A percentile compares a stretch with the other conserved stretches of the same genome.
These are phyloP conservation scores for Octodon degus DNA, from an alignment of 2,113 vertebrate genomes.

Conservation along the genomic window DNA sequence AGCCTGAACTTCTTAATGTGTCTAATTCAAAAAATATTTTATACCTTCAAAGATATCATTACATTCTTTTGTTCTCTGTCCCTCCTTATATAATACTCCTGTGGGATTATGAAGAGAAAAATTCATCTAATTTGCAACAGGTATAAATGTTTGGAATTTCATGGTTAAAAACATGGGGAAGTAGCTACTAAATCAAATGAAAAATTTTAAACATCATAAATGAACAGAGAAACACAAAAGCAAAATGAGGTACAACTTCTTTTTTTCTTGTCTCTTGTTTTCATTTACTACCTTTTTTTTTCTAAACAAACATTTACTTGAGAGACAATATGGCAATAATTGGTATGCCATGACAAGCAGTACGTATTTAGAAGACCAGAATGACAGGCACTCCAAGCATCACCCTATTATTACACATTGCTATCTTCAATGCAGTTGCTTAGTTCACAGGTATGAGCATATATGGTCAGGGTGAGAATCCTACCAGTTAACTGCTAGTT, in stretches of 20 bases:
- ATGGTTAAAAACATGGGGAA: neutral
- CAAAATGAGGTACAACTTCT: neutral
- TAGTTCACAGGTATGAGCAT: too few species aligned
- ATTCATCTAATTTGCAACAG: neutral
- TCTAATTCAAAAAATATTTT: neutral
- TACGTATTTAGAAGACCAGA: too few species aligned
- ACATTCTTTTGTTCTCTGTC: neutral
- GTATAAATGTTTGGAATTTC: neutral
- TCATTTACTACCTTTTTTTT: too few species aligned
- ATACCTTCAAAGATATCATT: neutral
- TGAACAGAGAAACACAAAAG: neutral
- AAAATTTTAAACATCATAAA: neutral
- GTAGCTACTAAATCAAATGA: neutral
- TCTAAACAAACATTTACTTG: too few species aligned
- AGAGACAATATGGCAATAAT: too few species aligned
- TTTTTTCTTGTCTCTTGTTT: too few species aligned
- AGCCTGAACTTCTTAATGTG: neutral
- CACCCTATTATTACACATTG: too few species aligned
- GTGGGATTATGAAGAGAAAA: neutral
- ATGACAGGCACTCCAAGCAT: too few species aligned
- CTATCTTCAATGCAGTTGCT: too few species aligned
- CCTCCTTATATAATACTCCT: neutral
- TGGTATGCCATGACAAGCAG: too few species aligned
- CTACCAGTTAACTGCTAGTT: too few species aligned
- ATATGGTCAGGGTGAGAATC: too few species aligned